These are phyloP conservation scores for Calypte anna DNA, from an alignment of 2,113 vertebrate genomes.

Conservation along the genomic window DNA sequence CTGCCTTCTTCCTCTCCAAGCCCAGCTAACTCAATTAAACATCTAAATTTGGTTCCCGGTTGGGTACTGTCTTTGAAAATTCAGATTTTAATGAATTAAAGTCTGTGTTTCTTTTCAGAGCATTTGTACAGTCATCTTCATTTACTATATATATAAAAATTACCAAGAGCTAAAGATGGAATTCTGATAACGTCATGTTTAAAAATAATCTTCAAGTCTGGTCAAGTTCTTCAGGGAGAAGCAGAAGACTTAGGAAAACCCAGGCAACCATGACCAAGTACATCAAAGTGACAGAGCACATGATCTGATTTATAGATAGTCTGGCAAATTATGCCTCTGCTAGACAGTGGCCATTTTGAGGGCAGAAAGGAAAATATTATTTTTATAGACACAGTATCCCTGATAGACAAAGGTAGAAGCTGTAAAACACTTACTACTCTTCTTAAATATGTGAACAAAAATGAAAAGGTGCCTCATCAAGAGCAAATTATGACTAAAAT, in stretches of 20 bases:
- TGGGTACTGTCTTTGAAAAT: conserved; percentile 6
- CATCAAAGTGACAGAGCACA: background rate
- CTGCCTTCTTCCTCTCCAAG: background rate
- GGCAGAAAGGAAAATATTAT: background rate
- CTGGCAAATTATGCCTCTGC: background rate
- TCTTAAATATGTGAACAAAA: background rate
- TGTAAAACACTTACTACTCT: background rate
- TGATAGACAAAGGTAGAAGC: background rate
- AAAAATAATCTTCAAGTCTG: background rate
- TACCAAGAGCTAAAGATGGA: conserved; percentile 12
- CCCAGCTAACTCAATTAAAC: conserved; percentile 11
- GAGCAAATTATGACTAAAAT: background rate
- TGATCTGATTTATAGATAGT: background rate
- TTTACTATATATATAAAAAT: conserved; percentile 22
- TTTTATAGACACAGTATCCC: background rate
- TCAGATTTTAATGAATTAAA: conserved; percentile 44
- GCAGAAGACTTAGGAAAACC: conserved; percentile 23
- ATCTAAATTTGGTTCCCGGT: conserved; percentile 19
- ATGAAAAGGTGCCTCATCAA: background rate
- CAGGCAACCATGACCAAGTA: conserved; percentile 30
- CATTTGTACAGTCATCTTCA: background rate
- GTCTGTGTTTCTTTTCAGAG: conserved; percentile 10
- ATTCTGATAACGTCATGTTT: background rate
- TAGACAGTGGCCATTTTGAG: conserved; percentile 9
- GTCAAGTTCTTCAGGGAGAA: conserved; percentile 16